Conservation (phyloP, 2,888 invertebrate species). For the Platycheirus rosarum region DNA sequence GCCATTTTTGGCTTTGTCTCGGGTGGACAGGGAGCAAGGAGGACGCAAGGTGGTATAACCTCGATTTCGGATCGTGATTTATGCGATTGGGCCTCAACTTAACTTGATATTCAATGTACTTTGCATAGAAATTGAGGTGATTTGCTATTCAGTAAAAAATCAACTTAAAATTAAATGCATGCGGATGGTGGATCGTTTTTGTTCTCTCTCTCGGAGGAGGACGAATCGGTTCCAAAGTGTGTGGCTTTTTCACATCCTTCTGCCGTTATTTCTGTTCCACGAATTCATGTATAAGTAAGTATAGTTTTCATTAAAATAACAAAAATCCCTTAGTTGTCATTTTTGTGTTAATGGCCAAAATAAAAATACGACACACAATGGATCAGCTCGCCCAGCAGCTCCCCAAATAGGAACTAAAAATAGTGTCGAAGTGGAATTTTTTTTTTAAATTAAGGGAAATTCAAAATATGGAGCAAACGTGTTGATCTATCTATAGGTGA, state of each 20-base stretch:
- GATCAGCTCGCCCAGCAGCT: constrained; percentile 3
- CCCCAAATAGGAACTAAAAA: constrained; percentile 53
- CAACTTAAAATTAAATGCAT: constrained; percentile 25
- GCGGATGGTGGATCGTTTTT: constrained; percentile 16
- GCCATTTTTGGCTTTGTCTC: constrained; percentile 57
- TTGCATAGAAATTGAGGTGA: constrained; percentile 56
- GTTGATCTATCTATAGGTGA: constrained; percentile 53
- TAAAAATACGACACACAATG: neutral
- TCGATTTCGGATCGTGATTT: constrained; percentile 70
- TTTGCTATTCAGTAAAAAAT: constrained; percentile 25
- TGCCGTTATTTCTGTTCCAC: no score
- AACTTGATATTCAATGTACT: constrained; percentile 41
- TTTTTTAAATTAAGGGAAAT: constrained; percentile 57
- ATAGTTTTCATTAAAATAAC: no score
- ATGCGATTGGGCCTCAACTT: constrained; percentile 52
- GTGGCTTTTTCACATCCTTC: no score
- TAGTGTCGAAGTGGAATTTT: constrained; percentile 40
- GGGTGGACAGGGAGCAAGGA: constrained; percentile 5
- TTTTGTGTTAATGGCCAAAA: neutral
- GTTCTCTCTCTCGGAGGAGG: no score
- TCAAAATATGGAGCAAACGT: constrained; percentile 62
- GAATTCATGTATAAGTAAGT: no score
- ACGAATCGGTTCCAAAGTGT: no score
- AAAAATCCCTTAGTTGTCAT: constrained; percentile 2
- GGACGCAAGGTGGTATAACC: constrained; percentile 39